A percentile compares a stretch with the other conserved stretches of the same genome.
Conservation (phyloP, 2,113 vertebrate genomes). For the Egretta garzetta region DNA sequence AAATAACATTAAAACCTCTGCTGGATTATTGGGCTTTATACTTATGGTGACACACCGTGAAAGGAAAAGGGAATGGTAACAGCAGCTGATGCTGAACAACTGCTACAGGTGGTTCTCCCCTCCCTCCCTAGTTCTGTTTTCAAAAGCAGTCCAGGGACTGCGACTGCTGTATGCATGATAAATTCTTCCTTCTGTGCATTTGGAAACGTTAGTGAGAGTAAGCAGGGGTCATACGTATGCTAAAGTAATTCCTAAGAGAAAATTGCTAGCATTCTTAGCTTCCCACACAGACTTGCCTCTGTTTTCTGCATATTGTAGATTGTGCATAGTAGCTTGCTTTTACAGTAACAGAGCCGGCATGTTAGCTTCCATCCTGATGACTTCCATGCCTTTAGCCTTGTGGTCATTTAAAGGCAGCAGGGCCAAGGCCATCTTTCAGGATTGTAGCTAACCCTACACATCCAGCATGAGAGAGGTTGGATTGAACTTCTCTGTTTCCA, state of each 20-base stretch:
- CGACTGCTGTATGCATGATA: neutral
- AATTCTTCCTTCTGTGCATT: neutral
- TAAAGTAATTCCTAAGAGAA: neutral
- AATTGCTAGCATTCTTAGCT: neutral
- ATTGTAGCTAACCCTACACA: neutral
- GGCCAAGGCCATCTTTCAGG: neutral
- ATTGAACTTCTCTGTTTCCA: neutral
- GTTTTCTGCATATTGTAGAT: neutral
- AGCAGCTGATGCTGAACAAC: neutral
- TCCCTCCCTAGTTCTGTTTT: neutral
- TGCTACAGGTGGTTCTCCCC: neutral
- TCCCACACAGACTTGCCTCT: neutral
- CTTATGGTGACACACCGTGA: neutral
- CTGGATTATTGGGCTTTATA: neutral
- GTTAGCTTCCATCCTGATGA: neutral
- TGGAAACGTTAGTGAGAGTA: neutral
- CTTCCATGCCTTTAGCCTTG: neutral
- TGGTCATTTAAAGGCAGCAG: neutral
- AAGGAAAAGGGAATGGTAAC: neutral
- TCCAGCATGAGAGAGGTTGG: neutral
- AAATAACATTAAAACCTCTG: neutral
- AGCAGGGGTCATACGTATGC: neutral
- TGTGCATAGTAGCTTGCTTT: neutral
- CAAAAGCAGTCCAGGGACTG: neutral
- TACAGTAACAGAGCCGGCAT: neutral